Evolutionary conservation across 1,140 invertebrate genomes (phyloP), one percentile per base, ranked within the genome.

Genomic region (Cherax destructor): DNA sequence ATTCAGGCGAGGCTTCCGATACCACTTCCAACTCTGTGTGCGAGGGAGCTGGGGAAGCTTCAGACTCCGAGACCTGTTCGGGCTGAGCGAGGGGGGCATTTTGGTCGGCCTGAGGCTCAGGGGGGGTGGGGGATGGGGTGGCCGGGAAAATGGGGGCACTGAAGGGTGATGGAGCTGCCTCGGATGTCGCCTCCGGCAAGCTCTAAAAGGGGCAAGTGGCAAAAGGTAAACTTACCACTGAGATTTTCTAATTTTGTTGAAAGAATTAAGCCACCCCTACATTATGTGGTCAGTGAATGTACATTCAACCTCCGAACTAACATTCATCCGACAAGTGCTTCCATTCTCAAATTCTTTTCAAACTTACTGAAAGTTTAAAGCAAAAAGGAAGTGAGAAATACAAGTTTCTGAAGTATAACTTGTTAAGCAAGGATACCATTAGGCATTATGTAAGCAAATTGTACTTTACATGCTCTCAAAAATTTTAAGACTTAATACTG

Each of bases 31-130:
- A 83, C 74, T 91, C 89, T 78, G 89, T 79, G 83, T 91, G 89
- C 61, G 89, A 91, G 56, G 89, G 89, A 84, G 83, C 89, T 50
- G 89, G 89, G 59, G 89, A 91, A 83, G 83, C 89, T 85, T 91
- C 89, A 91, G 89, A 91, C 83, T 91, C 89, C 81, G 89, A 91
- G 89, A 91, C 89, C 89, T 91, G 89, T 91, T 91, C 89, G 89
- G 88, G 89, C 89, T 91, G 89, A 91, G 89, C 89, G 89, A 91
- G 89, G 89, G 89, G 89, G 59, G 89, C 89, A 79, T 83, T 85
- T 72, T 91, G 89, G 89, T 91, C 76, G 83, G 89, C 83, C 89
- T 91, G 89, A 91, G 89, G 74, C 76, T 91, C 89, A 85, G 79
- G 89, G 89, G 89, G 89, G 77, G 83, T 91, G 83, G 89, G 89